Percentiles rank a stretch among this genome's conserved stretches.
phyloP scores from a whole-genome alignment of 2,888 invertebrate genomes.

The Melanchra persicariae region DNA sequence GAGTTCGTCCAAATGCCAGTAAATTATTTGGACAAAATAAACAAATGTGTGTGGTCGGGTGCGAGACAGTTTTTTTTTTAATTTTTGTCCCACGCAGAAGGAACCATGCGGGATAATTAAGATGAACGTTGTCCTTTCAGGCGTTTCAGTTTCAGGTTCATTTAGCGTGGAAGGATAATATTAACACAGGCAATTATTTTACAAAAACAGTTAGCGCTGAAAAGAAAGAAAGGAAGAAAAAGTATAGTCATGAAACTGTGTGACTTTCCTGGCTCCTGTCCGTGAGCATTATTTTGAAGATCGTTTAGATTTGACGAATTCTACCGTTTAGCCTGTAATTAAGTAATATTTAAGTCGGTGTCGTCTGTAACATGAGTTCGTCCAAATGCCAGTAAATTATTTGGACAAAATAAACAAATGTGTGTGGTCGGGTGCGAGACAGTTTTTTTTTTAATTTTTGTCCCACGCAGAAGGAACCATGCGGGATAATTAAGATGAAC shows the following conservation, averaged over 20 bases:
- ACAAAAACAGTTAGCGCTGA: neutral
- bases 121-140: neutral
- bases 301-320: no score
- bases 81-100: constrained; percentile 3
- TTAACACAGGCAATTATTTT: constrained; percentile 19
- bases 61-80: constrained; percentile 25
- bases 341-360: no score
- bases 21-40: constrained; percentile 66
- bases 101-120: constrained; percentile 15
- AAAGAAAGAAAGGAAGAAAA: neutral
- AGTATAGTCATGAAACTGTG: neutral
- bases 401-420: constrained; percentile 67
- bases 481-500: constrained; percentile 12
- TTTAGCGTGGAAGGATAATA: constrained; percentile 3
- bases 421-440: constrained; percentile 65
- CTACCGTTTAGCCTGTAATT: no score
- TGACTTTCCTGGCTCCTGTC: neutral
- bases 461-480: neutral
- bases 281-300: no score
- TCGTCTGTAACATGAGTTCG: constrained; percentile 46
- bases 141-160: constrained; percentile 14
- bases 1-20: constrained; percentile 48
- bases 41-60: constrained; percentile 70
- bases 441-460: constrained; percentile 19
- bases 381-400: constrained; percentile 61